These are phyloP conservation scores for Cerastoderma edule DNA, from an alignment of 2,888 invertebrate species.

Conservation along the genomic window DNA sequence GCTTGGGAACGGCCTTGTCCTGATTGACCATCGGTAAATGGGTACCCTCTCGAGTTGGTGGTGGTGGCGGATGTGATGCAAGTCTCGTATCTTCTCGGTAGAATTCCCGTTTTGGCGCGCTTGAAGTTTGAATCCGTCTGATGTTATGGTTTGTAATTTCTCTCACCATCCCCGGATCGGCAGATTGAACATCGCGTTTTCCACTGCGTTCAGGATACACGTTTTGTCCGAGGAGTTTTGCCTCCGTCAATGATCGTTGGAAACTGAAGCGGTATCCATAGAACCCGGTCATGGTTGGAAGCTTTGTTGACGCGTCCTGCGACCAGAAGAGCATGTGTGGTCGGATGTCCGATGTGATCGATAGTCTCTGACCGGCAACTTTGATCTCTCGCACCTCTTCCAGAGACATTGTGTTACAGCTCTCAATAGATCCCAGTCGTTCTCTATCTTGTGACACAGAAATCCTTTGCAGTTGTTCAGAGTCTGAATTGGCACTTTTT, in stretches of 20 bases:
- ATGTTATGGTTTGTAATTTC: not conserved
- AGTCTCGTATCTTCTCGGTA: constrained; percentile 8
- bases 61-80: constrained; percentile 8
- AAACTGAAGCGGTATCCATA: constrained; percentile 45
- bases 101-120: constrained; percentile 15
- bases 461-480: not conserved
- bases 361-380: constrained; percentile 10
- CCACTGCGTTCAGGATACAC: constrained; percentile 31
- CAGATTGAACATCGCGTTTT: constrained; percentile 39
- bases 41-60: constrained; percentile 11
- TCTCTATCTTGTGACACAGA: not conserved
- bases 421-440: constrained; percentile 4
- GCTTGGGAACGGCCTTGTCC: constrained; percentile 19
- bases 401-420: constrained; percentile 3
- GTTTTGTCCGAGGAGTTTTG: constrained; percentile 55
- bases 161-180: constrained; percentile 19
- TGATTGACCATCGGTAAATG: not conserved
- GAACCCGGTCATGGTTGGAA: constrained; percentile 45
- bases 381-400: constrained; percentile 15
- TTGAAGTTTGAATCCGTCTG: not conserved
- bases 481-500: constrained; percentile 5
- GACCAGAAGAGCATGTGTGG: constrained; percentile 59
- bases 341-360: constrained; percentile 16
- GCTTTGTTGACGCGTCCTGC: constrained; percentile 55
- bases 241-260: constrained; percentile 51